Evolutionary conservation across 1,140 invertebrate species (phyloP).

Genomic region (Colletes latitarsis): DNA sequence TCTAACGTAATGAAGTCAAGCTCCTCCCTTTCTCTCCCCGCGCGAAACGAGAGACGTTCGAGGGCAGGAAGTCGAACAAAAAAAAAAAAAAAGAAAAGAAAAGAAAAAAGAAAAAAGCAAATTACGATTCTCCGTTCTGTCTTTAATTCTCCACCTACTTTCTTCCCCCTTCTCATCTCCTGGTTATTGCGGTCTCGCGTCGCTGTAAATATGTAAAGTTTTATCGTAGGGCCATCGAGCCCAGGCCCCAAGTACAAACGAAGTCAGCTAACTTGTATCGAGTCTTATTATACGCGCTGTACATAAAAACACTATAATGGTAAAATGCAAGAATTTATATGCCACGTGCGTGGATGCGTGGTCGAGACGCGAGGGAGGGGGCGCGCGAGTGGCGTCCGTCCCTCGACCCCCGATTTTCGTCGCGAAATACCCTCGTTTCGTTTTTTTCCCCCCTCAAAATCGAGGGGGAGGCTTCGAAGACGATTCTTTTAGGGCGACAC

Average conservation of each 20-base stretch:
- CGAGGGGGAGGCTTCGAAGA: constrained; percentile 9
- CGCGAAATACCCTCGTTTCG: neutral
- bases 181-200: constrained; percentile 21
- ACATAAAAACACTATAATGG: constrained; percentile 38
- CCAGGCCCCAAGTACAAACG: constrained; percentile 81
- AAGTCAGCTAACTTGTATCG: constrained; percentile 78
- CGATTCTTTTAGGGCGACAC: neutral
- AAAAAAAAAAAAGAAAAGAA: neutral
- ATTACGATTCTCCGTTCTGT: neutral
- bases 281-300: constrained; percentile 70
- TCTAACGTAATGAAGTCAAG: constrained; percentile 58
- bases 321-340: constrained; percentile 54
- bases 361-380: too few species aligned
- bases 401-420: neutral
- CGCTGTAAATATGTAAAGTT: constrained; percentile 79
- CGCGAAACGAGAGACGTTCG: constrained; percentile 14
- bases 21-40: constrained; percentile 57
- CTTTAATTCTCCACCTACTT: too few species aligned
- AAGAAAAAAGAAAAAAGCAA: neutral
- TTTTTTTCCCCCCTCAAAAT: neutral
- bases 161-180: neutral
- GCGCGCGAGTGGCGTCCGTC: too few species aligned
- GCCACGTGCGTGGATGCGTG: neutral
- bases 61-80: neutral
- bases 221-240: constrained; percentile 75